These are phyloP conservation scores for Penaeus indicus DNA, from an alignment of 1,140 invertebrate species.

Conservation along the genomic window DNA sequence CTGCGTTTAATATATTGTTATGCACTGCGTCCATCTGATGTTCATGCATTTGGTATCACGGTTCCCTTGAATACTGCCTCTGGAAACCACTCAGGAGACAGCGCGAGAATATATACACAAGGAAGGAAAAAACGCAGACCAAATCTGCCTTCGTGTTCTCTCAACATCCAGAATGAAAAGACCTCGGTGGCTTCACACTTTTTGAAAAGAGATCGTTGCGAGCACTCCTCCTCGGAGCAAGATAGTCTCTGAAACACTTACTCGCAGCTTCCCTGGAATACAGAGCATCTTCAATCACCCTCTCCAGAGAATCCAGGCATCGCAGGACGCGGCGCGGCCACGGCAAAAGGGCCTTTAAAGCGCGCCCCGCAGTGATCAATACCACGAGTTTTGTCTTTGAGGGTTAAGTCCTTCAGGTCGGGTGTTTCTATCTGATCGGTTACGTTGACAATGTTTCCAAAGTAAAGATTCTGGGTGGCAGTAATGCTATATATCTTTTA, in stretches of 20 bases:
- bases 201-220: conserved; percentile 66
- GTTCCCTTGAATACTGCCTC: conserved; percentile 2
- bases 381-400: background rate
- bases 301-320: conserved; percentile 50
- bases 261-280: conserved; percentile 67
- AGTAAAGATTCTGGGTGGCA: conserved; percentile 66
- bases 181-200: conserved; percentile 65
- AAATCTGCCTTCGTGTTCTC: conserved; percentile 51
- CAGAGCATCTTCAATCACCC: conserved; percentile 67
- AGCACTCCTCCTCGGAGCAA: conserved; percentile 65
- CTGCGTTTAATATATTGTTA: too few relatives aligned
- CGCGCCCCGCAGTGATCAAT: background rate
- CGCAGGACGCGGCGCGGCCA: background rate
- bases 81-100: conserved; percentile 2
- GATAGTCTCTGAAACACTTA: conserved; percentile 67
- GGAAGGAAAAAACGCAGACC: conserved; percentile 30
- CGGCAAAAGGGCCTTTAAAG: conserved; percentile 23
- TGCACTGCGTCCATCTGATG: too few relatives aligned
- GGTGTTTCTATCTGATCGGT: conserved; percentile 66
- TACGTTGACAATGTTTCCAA: conserved; percentile 67
- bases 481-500: conserved; percentile 62
- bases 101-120: conserved; percentile 17
- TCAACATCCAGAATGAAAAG: conserved; percentile 60
- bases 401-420: conserved; percentile 41
- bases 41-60: too few relatives aligned